Evolutionary conservation across 1,140 invertebrate species (phyloP), one percentile per base, ranked within the genome.

Genomic region (Andrena cerasifolii): DNA sequence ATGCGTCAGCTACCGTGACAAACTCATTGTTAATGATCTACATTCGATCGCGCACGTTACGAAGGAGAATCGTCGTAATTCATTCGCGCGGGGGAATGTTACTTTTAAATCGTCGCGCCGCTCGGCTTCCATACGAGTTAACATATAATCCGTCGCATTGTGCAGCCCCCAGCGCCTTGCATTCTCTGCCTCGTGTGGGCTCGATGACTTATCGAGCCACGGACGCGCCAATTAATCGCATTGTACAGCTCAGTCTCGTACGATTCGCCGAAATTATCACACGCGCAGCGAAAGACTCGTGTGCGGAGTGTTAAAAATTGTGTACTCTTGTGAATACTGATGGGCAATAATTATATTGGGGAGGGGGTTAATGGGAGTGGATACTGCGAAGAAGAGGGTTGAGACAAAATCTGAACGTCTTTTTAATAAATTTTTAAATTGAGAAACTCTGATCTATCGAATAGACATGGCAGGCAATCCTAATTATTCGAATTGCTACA

Each of bases 151-250:
- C 56, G 43, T 40, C 28, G 45, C 14, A 54, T 81, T 74, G 62
- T 62, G 43, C 53, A 67, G 36, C 3, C 4, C 26, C 21, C 16
- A 24, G 8, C 33, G 33, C 47, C 21, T 63, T 63, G 31, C 54
- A 45, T 58, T 80, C 21, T 53, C 33, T 16, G 45, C n/a, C 33
- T 49, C 33, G 58, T 28, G 62, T 33, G 36, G 62, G 58, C 49
- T 59, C 71, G 63, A 51, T 76, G 28, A 76, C 26, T 51, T 58
- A 76, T 76, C 45, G 51, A 49, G 10, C 14, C 21, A 70, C 8
- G 33, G 43, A 49, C 58, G 33, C 54, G 45, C 21, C 45, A 81
- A 82, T 80, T 76, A 81, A 65, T 59, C 47, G 54, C 33, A 71
- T 72, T 66, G 40, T 73, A 66, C 21, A 51, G 59, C 61, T 70